Conservation (phyloP, 2,888 invertebrate species). For the Stenichneumon culpator region DNA sequence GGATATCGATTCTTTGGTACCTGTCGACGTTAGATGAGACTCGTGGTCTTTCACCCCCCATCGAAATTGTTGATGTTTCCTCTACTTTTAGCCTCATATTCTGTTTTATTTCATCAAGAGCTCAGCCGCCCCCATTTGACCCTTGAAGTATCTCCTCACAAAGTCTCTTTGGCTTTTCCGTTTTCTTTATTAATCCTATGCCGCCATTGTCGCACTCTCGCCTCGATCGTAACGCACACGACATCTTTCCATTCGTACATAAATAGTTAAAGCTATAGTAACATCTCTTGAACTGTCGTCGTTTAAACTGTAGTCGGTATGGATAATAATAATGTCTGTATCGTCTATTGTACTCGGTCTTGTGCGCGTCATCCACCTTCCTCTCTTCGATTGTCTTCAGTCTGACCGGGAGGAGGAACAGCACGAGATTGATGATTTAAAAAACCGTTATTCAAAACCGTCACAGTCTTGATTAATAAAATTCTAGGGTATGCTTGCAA, state of each 20-base stretch:
- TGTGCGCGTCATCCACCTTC: neutral
- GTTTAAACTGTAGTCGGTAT: neutral
- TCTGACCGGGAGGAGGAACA: neutral
- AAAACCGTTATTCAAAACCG: neutral
- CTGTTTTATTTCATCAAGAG: conserved; percentile 28
- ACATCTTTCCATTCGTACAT: conserved; percentile 44
- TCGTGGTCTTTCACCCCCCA: conserved; percentile 58
- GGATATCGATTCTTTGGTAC: conserved; percentile 70
- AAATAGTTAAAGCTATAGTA: conserved; percentile 56
- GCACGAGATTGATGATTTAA: neutral
- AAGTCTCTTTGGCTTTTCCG: conserved; percentile 68
- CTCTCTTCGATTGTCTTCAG: conserved; percentile 2
- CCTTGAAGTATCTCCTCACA: conserved; percentile 43
- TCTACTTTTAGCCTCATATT: conserved; percentile 17
- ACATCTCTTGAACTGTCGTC: neutral
- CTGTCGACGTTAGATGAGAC: conserved; percentile 62
- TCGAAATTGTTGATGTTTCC: conserved; percentile 39
- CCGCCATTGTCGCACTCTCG: conserved; percentile 17
- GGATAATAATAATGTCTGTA: neutral
- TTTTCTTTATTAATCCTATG: conserved; percentile 25
- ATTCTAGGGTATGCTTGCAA: neutral
- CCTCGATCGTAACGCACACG: conserved; percentile 18
- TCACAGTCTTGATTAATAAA: neutral
- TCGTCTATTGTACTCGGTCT: neutral
- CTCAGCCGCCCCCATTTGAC: conserved; percentile 25